Conservation (phyloP, 2,797 vertebrate species). For the Staurois parvus region DNA sequence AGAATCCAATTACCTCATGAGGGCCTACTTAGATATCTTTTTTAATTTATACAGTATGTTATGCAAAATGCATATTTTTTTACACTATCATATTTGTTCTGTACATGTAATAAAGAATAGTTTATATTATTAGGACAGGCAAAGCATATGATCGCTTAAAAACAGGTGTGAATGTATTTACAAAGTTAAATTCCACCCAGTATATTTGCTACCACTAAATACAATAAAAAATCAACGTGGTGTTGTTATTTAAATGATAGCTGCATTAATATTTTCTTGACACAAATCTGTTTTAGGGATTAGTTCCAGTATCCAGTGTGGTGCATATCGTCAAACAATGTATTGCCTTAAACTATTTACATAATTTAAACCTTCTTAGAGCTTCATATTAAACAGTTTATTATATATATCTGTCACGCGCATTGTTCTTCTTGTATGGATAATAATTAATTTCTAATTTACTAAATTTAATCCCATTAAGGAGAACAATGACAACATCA, state of each 20-base stretch:
- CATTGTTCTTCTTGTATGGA: slow-evolving; percentile 33
- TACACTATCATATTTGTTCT: background rate
- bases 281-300: slow-evolving; percentile 44
- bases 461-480: slow-evolving; percentile 31
- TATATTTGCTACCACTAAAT: background rate
- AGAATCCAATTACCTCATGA: no score
- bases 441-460: slow-evolving; percentile 30
- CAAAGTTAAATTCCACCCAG: background rate
- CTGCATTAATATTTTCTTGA: slow-evolving; percentile 1
- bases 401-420: slow-evolving; percentile 23
- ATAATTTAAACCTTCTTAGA: slow-evolving; percentile 25
- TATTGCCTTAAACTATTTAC: slow-evolving; percentile 39
- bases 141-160: background rate
- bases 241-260: background rate
- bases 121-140: background rate
- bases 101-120: background rate
- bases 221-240: background rate
- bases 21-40: no score
- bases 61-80: background rate
- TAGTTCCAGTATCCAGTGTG: slow-evolving; percentile 40
- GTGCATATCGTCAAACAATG: slow-evolving; percentile 13
- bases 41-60: no score
- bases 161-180: background rate
- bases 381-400: slow-evolving; percentile 16
- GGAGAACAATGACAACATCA: slow-evolving; percentile 17